These are phyloP conservation scores for Cygnus atratus DNA, from an alignment of 2,113 vertebrate genomes.

Conservation along the genomic window DNA sequence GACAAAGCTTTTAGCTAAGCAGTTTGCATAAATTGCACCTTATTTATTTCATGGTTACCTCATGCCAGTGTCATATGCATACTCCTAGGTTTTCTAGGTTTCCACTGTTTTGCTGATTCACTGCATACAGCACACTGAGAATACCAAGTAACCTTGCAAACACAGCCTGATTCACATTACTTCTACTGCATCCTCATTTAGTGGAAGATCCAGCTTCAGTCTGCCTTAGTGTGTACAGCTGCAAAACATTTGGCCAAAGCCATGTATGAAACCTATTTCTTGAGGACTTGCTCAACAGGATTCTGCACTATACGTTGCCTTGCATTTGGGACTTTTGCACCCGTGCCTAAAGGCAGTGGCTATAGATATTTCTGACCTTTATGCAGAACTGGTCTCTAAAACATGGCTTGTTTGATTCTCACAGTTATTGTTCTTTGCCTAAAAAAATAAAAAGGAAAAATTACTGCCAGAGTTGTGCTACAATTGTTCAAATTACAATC, in stretches of 20 bases:
- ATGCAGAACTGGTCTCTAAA: neutral
- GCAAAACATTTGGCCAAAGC: neutral
- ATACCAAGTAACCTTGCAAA: neutral
- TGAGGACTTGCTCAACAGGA: neutral
- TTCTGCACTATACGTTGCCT: neutral
- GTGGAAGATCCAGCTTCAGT: neutral
- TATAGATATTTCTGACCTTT: neutral
- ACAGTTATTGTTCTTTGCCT: neutral
- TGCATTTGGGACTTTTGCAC: neutral
- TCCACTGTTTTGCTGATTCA: conserved; percentile 1
- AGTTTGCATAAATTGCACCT: neutral
- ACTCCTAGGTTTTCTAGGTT: neutral
- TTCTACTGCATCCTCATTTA: neutral
- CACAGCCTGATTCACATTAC: neutral
- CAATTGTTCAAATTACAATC: neutral
- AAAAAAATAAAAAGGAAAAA: neutral
- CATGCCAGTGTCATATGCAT: neutral
- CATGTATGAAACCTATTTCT: neutral
- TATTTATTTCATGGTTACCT: neutral
- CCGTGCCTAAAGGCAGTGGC: neutral
- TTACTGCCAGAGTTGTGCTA: neutral
- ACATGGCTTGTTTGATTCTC: neutral
- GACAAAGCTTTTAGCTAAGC: neutral
- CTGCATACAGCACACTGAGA: neutral
- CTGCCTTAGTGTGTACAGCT: neutral